Base-by-base conservation (phyloP, 1,140 invertebrate genomes). In the Drosophila asahinai region DNA sequence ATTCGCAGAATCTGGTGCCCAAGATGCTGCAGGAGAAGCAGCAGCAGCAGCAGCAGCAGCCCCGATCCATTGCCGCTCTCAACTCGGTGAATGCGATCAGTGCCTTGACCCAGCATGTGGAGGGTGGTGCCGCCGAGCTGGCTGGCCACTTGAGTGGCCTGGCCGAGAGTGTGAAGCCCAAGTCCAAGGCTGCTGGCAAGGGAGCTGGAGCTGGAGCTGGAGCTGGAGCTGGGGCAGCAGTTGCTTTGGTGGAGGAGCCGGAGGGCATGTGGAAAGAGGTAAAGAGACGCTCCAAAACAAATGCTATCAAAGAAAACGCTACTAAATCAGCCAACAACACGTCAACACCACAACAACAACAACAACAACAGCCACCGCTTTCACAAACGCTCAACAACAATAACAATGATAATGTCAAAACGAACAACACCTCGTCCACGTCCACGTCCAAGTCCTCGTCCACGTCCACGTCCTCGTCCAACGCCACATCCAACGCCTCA, bases 241-340 rank as follows among this genome's bases (percentile, higher is more conserved):
- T 52, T 81, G 86, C 86, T 81, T 90, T 90, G 86, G 86, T 90
- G 75, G 81, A 81, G 62, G 86, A 91, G 87, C 86, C 83, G 62
- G 91, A 92, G 67, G 91, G 89, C 81, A 82, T 92, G 67, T 93
- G 92, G 92, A 92, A 92, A 89, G 91, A 95, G 94, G 94, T 95
- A 86, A 95, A 94, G 81, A 93, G 94, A 65, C 94, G 94, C 64
- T 93, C 94, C 30, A 95, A 94, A 89, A 84, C 87, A 83, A 91
- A 92, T 80, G 91, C 91, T 92, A 81, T 92, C 82, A 92, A 92
- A 92, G 91, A 92, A 89, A 87, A 89, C 59, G 83, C 78, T 92
- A 92, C 84, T 92, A 92, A 92, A 91, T 86, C 86, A 63, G 59
- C 81, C 74, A 84, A 66, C 77, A 82, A 64, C 70, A 80, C 71